Base-by-base conservation (phyloP, 2,888 invertebrate species). In the Pandemis corylana region DNA sequence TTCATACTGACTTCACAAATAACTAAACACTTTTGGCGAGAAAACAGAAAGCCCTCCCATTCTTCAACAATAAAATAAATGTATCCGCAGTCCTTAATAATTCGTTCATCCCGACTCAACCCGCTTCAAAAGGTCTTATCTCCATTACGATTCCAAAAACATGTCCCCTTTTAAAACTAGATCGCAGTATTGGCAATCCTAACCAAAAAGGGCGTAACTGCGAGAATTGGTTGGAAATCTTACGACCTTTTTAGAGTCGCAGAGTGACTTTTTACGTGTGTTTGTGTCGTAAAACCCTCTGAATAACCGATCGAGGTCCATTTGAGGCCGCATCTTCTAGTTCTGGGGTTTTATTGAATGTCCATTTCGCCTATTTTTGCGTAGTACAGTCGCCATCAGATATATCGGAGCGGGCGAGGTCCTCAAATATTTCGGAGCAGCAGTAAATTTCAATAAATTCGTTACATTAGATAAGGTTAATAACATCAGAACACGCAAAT, bases 241-340 rank as follows among this genome's bases (percentile, higher is more conserved):
- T 65, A 49, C 49, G 65, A 20, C 65, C 28, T 36, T 67, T 67
- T 59, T 10, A 7, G 5, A 12, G 4, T 5, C n/a, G 51, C 64
- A 49, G 36, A 5, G 9, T 51, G 36, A 2, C 10, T 9, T 59
- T 67, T 53, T 15, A 42, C 42, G n/a, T 44, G 20, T 15, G 44
- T 64, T 44, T 44, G 36, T 12, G 28, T 42, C 68, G 68, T 68
- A 68, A 68, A 59, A 68, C 42, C 68, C 28, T 68, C 44, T 68
- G 68, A 42, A 59, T 59, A 56, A 59, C 15, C 59, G 44, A 68
- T 68, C 41, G 68, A 46, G 68, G 68, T 68, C 68, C 68, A 67
- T 67, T n/a, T 7, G 49, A 36, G 49, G 42, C 53, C 67, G 53
- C 51, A 67, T 15, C 49, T 15, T 28, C 41, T 67, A 67, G 53